phyloP scores from a whole-genome alignment of 2,888 invertebrate genomes.

The Taenaris catops region DNA sequence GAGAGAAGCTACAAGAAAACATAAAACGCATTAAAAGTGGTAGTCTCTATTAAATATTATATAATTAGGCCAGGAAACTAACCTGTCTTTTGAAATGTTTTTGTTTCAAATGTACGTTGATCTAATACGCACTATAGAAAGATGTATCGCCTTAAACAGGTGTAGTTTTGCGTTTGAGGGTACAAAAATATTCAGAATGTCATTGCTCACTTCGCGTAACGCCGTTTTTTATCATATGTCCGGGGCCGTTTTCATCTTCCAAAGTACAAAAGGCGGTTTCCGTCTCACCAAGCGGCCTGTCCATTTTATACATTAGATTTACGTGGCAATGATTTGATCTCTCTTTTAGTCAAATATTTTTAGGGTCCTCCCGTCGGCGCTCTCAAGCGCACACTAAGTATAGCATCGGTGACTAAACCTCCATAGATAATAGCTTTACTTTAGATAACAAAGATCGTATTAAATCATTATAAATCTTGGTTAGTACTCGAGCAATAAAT shows the following conservation, averaged over 20 bases:
- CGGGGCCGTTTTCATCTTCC: constrained; percentile 14
- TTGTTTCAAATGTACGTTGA: too few relatives aligned
- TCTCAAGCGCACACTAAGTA: constrained; percentile 32
- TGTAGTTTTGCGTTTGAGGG: neutral
- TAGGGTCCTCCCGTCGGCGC: constrained; percentile 58
- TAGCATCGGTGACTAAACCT: constrained; percentile 40
- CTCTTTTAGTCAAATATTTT: constrained; percentile 86
- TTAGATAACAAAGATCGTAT: neutral
- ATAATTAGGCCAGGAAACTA: too few relatives aligned
- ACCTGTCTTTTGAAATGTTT: too few relatives aligned
- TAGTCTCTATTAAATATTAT: too few relatives aligned
- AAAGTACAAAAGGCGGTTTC: constrained; percentile 24
- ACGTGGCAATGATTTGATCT: constrained; percentile 86
- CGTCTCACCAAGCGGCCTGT: constrained; percentile 13
- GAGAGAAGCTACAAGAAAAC: too few relatives aligned
- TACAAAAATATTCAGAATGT: neutral
- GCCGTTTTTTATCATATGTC: constrained; percentile 1
- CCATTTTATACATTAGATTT: constrained; percentile 43
- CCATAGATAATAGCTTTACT: constrained; percentile 17
- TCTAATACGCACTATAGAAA: too few relatives aligned
- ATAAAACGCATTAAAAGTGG: too few relatives aligned
- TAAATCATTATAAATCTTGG: constrained; percentile 2
- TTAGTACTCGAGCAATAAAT: constrained; percentile 11
- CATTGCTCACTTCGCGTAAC: neutral
- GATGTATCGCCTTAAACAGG: neutral